phyloP scores from a whole-genome alignment of 1,140 invertebrate genomes.

The Eueides isabella region DNA sequence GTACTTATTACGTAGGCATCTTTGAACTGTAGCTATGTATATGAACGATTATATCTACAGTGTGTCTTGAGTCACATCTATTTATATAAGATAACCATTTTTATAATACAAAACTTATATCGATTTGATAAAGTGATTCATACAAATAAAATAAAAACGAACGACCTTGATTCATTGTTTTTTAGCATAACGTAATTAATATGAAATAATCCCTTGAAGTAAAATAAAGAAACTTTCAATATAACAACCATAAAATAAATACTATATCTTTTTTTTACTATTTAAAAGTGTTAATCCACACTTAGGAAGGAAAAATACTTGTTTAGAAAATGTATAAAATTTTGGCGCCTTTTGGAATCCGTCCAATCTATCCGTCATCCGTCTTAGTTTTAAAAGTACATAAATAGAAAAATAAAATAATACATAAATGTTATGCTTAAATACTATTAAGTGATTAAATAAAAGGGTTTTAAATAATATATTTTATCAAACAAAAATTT shows the following conservation, averaged over 20 bases:
- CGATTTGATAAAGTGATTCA: neutral
- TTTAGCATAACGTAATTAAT: neutral
- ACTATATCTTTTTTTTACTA: too few species aligned
- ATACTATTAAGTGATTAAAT: too few species aligned
- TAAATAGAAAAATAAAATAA: too few species aligned
- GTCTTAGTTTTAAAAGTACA: too few species aligned
- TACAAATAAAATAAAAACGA: neutral
- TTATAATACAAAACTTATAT: neutral
- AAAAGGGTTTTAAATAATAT: too few species aligned
- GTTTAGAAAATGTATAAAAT: too few species aligned
- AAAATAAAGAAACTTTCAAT: neutral
- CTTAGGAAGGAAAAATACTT: too few species aligned
- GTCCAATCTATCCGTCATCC: too few species aligned
- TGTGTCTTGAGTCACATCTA: slow-evolving; percentile 1
- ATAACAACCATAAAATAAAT: neutral
- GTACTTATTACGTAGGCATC: slow-evolving; percentile 42
- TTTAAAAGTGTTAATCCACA: too few species aligned
- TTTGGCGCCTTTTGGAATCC: too few species aligned
- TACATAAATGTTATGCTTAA: too few species aligned
- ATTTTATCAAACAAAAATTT: too few species aligned
- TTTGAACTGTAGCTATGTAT: slow-evolving; percentile 9
- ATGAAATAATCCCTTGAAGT: neutral
- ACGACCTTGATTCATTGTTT: neutral
- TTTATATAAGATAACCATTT: slow-evolving; percentile 8
- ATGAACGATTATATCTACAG: slow-evolving; percentile 4